Percentiles rank a stretch among this genome's conserved stretches.
phyloP scores from a whole-genome alignment of 2,797 vertebrate genomes.

The Aeoliscus strigatus region DNA sequence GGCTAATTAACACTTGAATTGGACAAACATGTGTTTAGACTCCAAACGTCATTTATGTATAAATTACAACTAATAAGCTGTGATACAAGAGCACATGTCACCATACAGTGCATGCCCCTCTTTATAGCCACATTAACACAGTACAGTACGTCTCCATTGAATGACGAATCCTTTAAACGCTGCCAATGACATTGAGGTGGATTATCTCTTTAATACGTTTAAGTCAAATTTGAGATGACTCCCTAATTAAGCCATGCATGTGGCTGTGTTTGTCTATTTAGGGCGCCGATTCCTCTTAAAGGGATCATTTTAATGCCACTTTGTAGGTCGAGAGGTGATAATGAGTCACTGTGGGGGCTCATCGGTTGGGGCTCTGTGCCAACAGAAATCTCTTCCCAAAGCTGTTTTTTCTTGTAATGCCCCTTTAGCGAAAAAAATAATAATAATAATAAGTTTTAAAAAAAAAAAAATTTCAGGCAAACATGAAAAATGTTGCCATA shows the following conservation, averaged over 20 bases:
- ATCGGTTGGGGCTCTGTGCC: no score
- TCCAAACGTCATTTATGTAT: neutral
- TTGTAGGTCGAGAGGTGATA: no score
- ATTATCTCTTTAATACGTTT: constrained; percentile 60
- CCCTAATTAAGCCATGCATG: constrained; percentile 49
- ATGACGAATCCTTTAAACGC: constrained; percentile 43
- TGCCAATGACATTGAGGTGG: constrained; percentile 52
- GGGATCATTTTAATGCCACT: no score
- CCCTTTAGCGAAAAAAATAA: no score
- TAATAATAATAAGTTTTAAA: no score
- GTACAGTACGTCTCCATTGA: neutral
- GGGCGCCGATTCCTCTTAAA: constrained; percentile 9
- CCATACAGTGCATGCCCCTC: neutral
- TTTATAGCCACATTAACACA: constrained; percentile 5
- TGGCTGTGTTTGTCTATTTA: constrained; percentile 30
- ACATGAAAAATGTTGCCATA: no score
- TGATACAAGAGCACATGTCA: neutral
- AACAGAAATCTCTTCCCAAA: no score
- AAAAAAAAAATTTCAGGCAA: no score
- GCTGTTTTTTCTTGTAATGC: no score
- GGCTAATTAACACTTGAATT: neutral
- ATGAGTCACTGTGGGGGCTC: no score
- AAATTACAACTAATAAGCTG: neutral
- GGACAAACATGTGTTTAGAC: neutral
- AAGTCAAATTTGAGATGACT: constrained; percentile 46